Base-by-base conservation (phyloP, 2,888 invertebrate genomes). In the Ischnus inquisitorius region DNA sequence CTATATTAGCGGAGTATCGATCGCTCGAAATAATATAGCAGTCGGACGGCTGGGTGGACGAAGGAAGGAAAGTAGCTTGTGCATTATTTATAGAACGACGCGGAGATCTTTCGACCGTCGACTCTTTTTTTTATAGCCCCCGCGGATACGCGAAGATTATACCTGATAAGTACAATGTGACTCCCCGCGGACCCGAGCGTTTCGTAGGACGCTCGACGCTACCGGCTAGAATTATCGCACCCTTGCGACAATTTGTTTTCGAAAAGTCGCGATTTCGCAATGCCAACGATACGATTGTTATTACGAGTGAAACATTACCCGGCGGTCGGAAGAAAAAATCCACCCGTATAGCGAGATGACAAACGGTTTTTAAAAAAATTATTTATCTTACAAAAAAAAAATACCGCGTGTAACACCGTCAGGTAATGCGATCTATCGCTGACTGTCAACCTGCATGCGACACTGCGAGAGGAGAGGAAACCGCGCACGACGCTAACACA, bases 351-450 rank as follows among this genome's bases (percentile, higher is more conserved):
- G 3, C 54, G 10, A 10, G 12, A 54, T 22, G 22, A 3, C 22
- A 12, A 22, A 28, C n/a, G 14, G 14, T 14, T 39, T 62, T 10
- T 12, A 4, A n/a, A 43, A 16, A 16, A 28, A 28, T 34, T 51
- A 16, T 1, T 8, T 16, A 4, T 69, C 34, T 48, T 54, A 34
- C 12, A 60, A 19, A n/a, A 48, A 76, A 34, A 34, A 46, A 65
- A 64, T 34, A 68, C 60, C 16, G 39, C 46, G 16, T n/a, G 34
- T 6, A 25, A 12, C 41, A 22, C 84, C 78, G 80, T 84, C 68
- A 14, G 64, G 72, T 41, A 78, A 81, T 80, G 79, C 84, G 68
- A 84, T 80, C 54, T 64, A 74, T 74, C 74, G 74, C 8, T 8
- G 80, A 84, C 80, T 84, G 80, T 74, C 68, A 74, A 77, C 41